Evolutionary conservation across 2,797 vertebrate species (phyloP).

Genomic region (Alcedo atthis): DNA sequence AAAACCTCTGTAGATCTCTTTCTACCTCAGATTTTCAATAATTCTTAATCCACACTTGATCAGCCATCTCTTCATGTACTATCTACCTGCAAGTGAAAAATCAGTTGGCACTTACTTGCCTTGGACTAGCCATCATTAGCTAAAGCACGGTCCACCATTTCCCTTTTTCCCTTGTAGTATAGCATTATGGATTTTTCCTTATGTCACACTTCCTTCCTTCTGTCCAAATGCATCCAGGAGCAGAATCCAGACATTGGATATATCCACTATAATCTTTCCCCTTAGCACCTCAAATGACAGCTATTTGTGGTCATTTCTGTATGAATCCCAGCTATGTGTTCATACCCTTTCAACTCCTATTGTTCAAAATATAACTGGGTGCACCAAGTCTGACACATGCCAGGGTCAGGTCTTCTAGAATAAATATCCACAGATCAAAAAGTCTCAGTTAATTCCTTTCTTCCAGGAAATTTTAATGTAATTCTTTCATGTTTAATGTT

Average conservation of each 20-base stretch:
- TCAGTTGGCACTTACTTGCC: neutral
- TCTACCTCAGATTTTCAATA: neutral
- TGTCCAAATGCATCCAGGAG: neutral
- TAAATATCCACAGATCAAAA: constrained; percentile 30
- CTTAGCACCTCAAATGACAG: neutral
- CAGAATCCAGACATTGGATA: neutral
- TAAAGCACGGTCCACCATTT: neutral
- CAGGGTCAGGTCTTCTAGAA: neutral
- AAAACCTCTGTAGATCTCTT: neutral
- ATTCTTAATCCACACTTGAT: neutral
- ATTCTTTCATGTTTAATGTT: constrained; percentile 71
- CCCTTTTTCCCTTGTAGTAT: neutral
- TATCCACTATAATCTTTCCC: neutral
- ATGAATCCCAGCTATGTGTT: neutral
- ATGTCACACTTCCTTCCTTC: neutral
- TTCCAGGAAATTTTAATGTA: neutral
- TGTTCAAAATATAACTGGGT: constrained; percentile 55
- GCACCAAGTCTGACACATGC: constrained; percentile 42
- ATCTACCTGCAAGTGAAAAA: neutral
- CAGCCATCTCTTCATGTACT: neutral
- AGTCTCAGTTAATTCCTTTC: neutral
- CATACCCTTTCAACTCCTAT: neutral
- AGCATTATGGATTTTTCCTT: neutral
- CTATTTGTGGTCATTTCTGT: neutral
- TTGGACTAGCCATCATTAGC: neutral